A percentile compares a stretch with the other conserved stretches of the same genome.
phyloP scores from a whole-genome alignment of 2,888 invertebrate species.

The Athalia cordata region DNA sequence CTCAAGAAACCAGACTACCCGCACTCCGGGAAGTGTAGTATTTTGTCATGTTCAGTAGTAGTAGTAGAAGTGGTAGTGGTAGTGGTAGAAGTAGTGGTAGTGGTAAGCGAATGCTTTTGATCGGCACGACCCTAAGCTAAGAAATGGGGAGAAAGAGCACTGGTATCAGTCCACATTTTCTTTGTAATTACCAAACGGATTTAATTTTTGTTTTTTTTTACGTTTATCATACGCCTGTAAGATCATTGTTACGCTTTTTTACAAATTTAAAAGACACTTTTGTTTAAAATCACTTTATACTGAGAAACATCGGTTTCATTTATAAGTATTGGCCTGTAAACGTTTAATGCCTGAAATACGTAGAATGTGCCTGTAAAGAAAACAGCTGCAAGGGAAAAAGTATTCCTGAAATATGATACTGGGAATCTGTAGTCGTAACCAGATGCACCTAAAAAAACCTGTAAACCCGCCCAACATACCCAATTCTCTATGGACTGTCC shows the following conservation, averaged over 20 bases:
- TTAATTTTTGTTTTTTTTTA: slow-evolving; percentile 49
- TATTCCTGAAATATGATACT: slow-evolving; percentile 57
- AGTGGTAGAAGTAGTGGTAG: slow-evolving; percentile 72
- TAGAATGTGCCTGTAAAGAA: slow-evolving; percentile 71
- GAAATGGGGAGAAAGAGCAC: slow-evolving; percentile 73
- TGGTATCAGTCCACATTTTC: slow-evolving; percentile 70
- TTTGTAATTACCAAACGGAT: slow-evolving; percentile 55
- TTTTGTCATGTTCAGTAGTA: slow-evolving; percentile 73
- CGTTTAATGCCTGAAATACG: slow-evolving; percentile 61
- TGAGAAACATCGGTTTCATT: slow-evolving; percentile 56
- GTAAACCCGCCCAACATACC: slow-evolving; percentile 58
- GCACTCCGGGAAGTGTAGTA: slow-evolving; percentile 73
- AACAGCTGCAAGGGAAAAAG: slow-evolving; percentile 69
- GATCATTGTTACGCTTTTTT: slow-evolving; percentile 51
- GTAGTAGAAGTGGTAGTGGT: slow-evolving; percentile 69
- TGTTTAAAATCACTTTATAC: slow-evolving; percentile 51
- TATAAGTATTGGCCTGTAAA: slow-evolving; percentile 64
- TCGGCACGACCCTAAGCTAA: slow-evolving; percentile 74
- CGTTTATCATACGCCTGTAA: slow-evolving; percentile 56
- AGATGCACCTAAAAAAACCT: slow-evolving; percentile 64
- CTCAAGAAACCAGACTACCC: slow-evolving; percentile 73
- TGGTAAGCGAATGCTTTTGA: slow-evolving; percentile 74
- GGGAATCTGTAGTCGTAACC: slow-evolving; percentile 60
- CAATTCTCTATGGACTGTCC: slow-evolving; percentile 57
- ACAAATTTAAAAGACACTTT: slow-evolving; percentile 33